Percentiles rank a stretch among this genome's conserved stretches.
These are phyloP conservation scores for Alsophila aescularia DNA, from an alignment of 2,888 invertebrate genomes.

Conservation along the genomic window DNA sequence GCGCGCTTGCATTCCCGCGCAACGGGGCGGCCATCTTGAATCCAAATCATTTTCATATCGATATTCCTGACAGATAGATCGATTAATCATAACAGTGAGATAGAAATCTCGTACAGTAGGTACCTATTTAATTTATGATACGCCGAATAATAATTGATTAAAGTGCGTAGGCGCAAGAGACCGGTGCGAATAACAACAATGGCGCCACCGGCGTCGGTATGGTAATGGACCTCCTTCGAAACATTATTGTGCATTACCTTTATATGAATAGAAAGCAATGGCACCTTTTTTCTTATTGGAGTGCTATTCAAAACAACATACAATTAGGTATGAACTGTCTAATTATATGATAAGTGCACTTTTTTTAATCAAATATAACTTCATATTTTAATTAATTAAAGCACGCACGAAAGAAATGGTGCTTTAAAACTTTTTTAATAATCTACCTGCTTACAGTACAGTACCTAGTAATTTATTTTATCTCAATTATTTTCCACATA, in stretches of 20 bases:
- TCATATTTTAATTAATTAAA: no score
- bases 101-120: constrained; percentile 76
- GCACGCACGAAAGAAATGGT: no score
- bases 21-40: constrained; percentile 77
- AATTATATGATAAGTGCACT: background rate
- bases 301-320: constrained; percentile 9
- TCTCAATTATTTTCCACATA: no score
- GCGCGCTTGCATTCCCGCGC: constrained; percentile 59
- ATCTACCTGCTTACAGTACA: no score
- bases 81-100: constrained; percentile 78
- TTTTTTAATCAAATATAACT: background rate
- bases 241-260: constrained; percentile 47
- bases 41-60: constrained; percentile 65
- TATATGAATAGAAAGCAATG: constrained; percentile 53
- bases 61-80: constrained; percentile 66
- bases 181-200: constrained; percentile 73
- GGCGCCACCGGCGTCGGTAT: constrained; percentile 72
- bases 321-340: background rate
- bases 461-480: no score
- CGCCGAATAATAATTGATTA: constrained; percentile 73
- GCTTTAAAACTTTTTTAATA: no score
- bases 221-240: constrained; percentile 50
- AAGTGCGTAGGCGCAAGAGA: constrained; percentile 72
- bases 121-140: constrained; percentile 80
- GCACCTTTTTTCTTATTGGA: constrained; percentile 39